Evolutionary conservation across 2,113 vertebrate genomes (phyloP), one percentile per base, ranked within the genome.

Genomic region (Brienomyrus longianalis): DNA sequence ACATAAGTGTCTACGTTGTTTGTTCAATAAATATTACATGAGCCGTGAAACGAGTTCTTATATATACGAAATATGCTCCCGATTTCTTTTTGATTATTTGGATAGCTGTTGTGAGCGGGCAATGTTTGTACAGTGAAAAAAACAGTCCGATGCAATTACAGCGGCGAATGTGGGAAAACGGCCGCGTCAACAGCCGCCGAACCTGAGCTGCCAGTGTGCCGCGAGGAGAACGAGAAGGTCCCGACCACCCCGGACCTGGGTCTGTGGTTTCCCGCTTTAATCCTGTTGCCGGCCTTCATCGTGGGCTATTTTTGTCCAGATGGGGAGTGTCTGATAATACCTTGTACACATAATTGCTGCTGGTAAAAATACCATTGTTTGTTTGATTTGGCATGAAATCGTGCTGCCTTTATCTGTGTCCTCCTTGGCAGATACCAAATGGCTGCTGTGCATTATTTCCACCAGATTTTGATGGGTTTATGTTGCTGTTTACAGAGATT

Each of bases 401-500:
- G 1, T n/a, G 23, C 62, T 19, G 39, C 62, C 87, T 74, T 70
- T 31, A 70, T 88, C 70, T 35, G 70, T 39, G 15, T 77, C 27
- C 39, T n/a, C 39, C 43, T 48, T 70, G 35, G 83, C 48, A 85
- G 47, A 43, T 74, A 23, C 11, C n/a, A 1, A 15, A 23, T 35
- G n/a, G n/a, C 4, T 19, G 21, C 39, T 48, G 19, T 66, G 35
- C 13, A 59, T 52, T 88, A 88, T 88, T 45, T 66, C 4, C 87
- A 47, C 54, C 86, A 54, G 86, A 51, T 54, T 39, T 13, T 87
- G 92, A 95, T 94, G 92, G 93, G 90, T 92, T 94, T 95, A 94
- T 92, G 92, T 89, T 91, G 90, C 83, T 91, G 93, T 77, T 92
- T 89, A 89, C 87, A 90, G 90, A 93, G 94, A 94, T 95, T 94